phyloP scores from a whole-genome alignment of 1,140 invertebrate species.

The Rhyzopertha dominica region DNA sequence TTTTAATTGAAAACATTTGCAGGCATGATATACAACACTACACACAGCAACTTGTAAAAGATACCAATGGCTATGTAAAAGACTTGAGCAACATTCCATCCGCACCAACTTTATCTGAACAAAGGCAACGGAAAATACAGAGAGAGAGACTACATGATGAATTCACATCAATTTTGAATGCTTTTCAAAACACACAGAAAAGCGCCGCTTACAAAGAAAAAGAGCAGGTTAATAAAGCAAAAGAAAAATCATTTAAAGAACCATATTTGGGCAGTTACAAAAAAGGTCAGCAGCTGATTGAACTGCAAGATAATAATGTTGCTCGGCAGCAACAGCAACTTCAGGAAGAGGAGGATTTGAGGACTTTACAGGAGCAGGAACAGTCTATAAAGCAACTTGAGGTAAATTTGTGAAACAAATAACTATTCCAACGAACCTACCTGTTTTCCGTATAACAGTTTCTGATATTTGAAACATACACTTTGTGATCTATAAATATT shows the following conservation, averaged over 20 bases:
- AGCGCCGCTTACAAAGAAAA: constrained; percentile 78
- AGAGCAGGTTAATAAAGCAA: constrained; percentile 68
- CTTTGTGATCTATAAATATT: too few species aligned
- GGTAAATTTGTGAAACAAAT: too few species aligned
- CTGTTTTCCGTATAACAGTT: too few species aligned
- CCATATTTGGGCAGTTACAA: constrained; percentile 42
- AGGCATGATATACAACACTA: constrained; percentile 94
- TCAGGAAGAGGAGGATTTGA: constrained; percentile 80
- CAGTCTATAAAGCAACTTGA: constrained; percentile 84
- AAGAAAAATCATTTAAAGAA: constrained; percentile 35
- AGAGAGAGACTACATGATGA: constrained; percentile 89
- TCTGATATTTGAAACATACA: too few species aligned
- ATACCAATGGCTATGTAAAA: constrained; percentile 84
- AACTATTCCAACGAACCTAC: too few species aligned
- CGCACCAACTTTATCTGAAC: constrained; percentile 50
- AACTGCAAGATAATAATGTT: constrained; percentile 55
- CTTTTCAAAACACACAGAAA: constrained; percentile 77
- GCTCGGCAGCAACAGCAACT: constrained; percentile 62
- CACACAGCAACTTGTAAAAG: constrained; percentile 91
- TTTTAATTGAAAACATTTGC: too few species aligned
- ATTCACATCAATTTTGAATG: constrained; percentile 87
- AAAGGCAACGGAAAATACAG: constrained; percentile 85
- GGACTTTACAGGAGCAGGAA: constrained; percentile 84
- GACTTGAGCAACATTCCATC: constrained; percentile 62
- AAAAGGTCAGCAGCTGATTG: constrained; percentile 59